A percentile compares a stretch with the other conserved stretches of the same genome.
These are phyloP conservation scores for Ictalurus furcatus DNA, from an alignment of 2,113 vertebrate species.

Conservation along the genomic window DNA sequence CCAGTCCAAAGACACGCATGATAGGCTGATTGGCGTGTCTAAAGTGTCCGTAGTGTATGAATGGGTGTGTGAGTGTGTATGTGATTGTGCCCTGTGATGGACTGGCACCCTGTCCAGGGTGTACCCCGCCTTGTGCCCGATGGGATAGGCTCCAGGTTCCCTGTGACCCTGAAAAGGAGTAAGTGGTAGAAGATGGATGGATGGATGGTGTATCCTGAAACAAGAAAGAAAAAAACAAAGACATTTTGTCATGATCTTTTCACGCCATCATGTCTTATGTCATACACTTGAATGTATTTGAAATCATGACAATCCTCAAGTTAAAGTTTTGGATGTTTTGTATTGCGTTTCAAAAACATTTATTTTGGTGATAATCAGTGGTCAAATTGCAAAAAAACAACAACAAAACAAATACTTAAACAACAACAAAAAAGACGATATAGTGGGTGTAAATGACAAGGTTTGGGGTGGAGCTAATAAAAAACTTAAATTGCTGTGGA, in stretches of 20 bases:
- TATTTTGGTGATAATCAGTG: not conserved
- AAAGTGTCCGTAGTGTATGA: too few relatives aligned
- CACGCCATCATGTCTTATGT: not conserved
- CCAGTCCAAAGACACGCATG: too few relatives aligned
- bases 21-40: too few relatives aligned
- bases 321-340: not conserved
- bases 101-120: too few relatives aligned
- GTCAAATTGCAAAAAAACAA: not conserved
- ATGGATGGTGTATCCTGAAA: not conserved
- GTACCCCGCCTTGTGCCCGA: too few relatives aligned
- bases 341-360: not conserved
- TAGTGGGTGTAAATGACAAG: not conserved
- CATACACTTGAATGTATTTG: not conserved
- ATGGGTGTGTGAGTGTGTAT: too few relatives aligned
- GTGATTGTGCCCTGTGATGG: too few relatives aligned
- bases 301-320: not conserved
- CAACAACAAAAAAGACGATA: not conserved
- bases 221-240: not conserved
- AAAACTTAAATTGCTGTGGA: not conserved
- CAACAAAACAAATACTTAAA: not conserved
- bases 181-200: too few relatives aligned
- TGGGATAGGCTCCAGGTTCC: too few relatives aligned
- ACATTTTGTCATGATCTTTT: not conserved
- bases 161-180: too few relatives aligned
- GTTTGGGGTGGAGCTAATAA: not conserved